phyloP scores from a whole-genome alignment of 1,140 invertebrate species.

The Saccostrea cuccullata region DNA sequence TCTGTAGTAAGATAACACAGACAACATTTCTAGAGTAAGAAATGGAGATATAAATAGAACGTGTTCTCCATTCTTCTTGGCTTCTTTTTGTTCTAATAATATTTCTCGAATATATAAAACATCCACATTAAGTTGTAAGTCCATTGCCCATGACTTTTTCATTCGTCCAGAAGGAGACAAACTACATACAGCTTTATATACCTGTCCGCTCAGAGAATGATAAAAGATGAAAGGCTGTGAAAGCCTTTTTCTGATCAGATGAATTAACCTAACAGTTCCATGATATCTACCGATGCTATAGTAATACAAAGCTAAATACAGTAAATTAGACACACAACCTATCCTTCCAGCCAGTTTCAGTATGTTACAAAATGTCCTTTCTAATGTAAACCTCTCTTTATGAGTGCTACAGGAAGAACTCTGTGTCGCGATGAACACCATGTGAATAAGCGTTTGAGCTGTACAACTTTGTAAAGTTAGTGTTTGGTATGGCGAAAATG shows the following conservation, averaged over 20 bases:
- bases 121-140: neutral
- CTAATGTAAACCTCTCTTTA: neutral
- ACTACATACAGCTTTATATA: neutral
- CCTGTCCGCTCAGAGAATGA: neutral
- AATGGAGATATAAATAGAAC: neutral
- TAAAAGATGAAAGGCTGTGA: neutral
- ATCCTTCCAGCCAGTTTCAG: neutral
- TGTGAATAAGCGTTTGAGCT: neutral
- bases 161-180: neutral
- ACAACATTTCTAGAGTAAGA: neutral
- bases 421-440: neutral
- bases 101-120: neutral
- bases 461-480: neutral
- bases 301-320: neutral
- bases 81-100: neutral
- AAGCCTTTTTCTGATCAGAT: neutral
- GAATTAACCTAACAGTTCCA: neutral
- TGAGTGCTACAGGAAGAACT: neutral
- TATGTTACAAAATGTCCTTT: neutral
- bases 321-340: neutral
- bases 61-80: neutral
- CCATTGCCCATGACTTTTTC: neutral
- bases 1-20: neutral
- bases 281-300: neutral
- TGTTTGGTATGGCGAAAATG: neutral